Conservation (phyloP, 2,113 vertebrate species). For the Lasiurus cinereus region DNA sequence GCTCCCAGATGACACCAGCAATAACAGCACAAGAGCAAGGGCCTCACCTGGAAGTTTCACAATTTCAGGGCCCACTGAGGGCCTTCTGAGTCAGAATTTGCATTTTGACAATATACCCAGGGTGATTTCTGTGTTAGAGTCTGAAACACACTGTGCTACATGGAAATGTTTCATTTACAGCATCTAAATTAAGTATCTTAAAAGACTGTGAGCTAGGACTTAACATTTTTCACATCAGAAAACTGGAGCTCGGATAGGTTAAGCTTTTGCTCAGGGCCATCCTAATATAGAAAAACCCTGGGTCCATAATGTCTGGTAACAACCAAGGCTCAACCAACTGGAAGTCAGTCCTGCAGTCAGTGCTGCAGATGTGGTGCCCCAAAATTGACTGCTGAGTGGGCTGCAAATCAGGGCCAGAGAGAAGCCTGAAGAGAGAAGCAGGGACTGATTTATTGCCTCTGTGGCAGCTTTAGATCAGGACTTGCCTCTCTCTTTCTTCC, state of each 20-base stretch:
- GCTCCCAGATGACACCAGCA: background rate
- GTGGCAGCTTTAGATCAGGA: too few species aligned
- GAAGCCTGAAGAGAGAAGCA: too few species aligned
- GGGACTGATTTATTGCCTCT: too few species aligned
- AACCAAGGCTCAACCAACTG: too few species aligned
- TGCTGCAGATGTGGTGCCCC: too few species aligned
- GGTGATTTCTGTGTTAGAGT: background rate
- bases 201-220: background rate
- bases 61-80: background rate
- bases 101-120: background rate
- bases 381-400: too few species aligned
- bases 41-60: background rate
- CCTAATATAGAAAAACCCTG: too few species aligned
- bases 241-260: background rate
- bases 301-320: too few species aligned
- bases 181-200: background rate
- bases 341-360: too few species aligned
- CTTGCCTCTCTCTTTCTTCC: too few species aligned
- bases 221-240: conserved; percentile 18
- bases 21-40: background rate
- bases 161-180: background rate
- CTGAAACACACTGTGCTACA: background rate
- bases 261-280: background rate
- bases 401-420: too few species aligned
- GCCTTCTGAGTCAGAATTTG: background rate